Percentiles rank a stretch among this genome's conserved stretches.
These are phyloP conservation scores for Dendropsophus ebraccatus DNA, from an alignment of 2,113 vertebrate genomes.

Conservation along the genomic window DNA sequence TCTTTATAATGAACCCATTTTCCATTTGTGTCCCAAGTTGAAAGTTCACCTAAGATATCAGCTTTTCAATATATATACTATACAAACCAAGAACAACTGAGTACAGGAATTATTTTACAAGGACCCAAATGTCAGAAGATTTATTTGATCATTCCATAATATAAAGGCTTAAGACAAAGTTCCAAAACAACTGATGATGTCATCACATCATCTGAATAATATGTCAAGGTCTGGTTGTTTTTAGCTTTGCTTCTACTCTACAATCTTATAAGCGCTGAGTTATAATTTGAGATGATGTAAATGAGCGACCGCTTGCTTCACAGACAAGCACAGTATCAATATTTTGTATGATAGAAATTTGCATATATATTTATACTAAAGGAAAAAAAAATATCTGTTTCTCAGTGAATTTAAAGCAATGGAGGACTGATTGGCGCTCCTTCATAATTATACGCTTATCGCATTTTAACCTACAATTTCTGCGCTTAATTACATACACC, in stretches of 20 bases:
- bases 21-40: too few species aligned
- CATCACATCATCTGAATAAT: background rate
- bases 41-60: too few species aligned
- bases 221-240: background rate
- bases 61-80: too few species aligned
- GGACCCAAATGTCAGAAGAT: too few species aligned
- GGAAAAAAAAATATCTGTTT: conserved; percentile 8
- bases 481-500: conserved; percentile 36
- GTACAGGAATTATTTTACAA: too few species aligned
- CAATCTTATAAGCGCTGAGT: background rate
- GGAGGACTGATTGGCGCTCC: conserved; percentile 25
- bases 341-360: conserved; percentile 35
- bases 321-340: background rate
- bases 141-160: too few species aligned
- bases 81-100: too few species aligned
- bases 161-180: too few species aligned
- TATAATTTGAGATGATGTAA: background rate
- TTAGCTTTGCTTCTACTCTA: background rate
- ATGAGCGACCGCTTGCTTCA: background rate
- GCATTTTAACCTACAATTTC: conserved; percentile 40
- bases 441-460: conserved; percentile 42
- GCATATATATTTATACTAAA: conserved; percentile 27
- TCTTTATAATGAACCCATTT: too few species aligned
- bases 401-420: conserved; percentile 12
- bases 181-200: too few species aligned